Evolutionary conservation across 2,113 vertebrate genomes (phyloP), one percentile per base, ranked within the genome.

Genomic region (Chloebia gouldiae): DNA sequence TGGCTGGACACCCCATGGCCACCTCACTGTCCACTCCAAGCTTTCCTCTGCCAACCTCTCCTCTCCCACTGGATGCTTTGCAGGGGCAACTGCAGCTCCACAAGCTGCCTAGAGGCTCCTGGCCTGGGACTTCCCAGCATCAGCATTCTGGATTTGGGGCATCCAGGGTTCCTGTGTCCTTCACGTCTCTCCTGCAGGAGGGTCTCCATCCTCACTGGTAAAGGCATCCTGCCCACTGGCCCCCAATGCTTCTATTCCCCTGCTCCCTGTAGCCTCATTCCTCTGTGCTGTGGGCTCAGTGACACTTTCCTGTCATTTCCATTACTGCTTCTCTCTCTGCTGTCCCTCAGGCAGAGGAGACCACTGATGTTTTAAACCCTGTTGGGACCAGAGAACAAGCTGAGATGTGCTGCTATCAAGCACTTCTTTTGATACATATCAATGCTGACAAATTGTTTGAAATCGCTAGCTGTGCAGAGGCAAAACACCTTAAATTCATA

Each of bases 21-120:
- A 15, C 19, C 37, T 2, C 0, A 2, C 73, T 49, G 17, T 45
- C 33, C 1, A 1, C 54, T 60, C 6, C 2, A 30, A 85, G 31
- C n/a, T 53, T 28, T 35, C 42, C 35, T 69, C 42, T 77, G 57
- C 31, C 5, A 3, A 51, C 7, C 20, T 60, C 25, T 75, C 44
- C 63, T 60, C 24, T 78, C n/a, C 33, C 23, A 28, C 7, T 53
- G 53, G 27, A 18, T 1, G 6, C 30, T 50, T 45, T 68, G 18
- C 47, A 59, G 57, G 33, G 24, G 18, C n/a, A 80, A 18, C 9
- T 87, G 57, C 39, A 85, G 30, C 70, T 91, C 50, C 25, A 17
- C 0, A 0, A 69, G 33, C 45, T 81, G 54, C 20, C 53, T 50
- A 4, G 12, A 82, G 60, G 21, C 27, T 37, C 56, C 50, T n/a